These are phyloP conservation scores for Herpailurus yagouaroundi DNA, from an alignment of 2,113 vertebrate species.

Conservation along the genomic window DNA sequence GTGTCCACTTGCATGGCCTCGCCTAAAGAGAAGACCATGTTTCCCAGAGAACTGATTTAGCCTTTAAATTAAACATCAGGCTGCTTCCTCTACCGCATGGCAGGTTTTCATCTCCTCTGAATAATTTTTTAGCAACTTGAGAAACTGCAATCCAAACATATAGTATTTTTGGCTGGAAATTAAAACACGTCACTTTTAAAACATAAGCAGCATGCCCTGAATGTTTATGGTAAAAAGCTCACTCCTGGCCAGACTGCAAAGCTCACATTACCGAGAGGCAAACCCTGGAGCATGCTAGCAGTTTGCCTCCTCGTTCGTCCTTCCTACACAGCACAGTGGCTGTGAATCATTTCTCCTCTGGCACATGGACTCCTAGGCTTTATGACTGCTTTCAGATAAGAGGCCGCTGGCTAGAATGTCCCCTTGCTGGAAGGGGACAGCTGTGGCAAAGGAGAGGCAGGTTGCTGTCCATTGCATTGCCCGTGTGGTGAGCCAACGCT, in stretches of 20 bases:
- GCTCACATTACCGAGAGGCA: conserved; percentile 65
- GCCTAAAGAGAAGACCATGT: conserved; percentile 59
- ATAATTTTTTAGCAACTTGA: conserved; percentile 78
- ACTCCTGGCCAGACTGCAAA: conserved; percentile 72
- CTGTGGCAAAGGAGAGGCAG: background rate
- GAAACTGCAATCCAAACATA: conserved; percentile 77
- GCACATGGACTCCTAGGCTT: conserved; percentile 40
- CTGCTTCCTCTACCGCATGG: conserved; percentile 74
- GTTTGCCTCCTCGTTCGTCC: conserved; percentile 69
- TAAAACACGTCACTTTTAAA: conserved; percentile 77
- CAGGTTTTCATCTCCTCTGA: conserved; percentile 78
- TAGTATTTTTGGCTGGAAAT: conserved; percentile 74
- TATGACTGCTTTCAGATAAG: conserved; percentile 51
- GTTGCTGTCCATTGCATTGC: background rate
- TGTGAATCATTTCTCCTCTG: conserved; percentile 59
- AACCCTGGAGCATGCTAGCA: conserved; percentile 79
- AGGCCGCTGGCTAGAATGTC: conserved; percentile 13
- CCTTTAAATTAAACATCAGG: conserved; percentile 73
- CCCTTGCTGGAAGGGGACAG: conserved; percentile 24
- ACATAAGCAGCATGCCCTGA: conserved; percentile 74
- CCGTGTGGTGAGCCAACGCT: background rate
- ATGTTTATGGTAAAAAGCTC: conserved; percentile 74
- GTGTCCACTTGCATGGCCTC: conserved; percentile 18
- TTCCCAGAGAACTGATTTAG: conserved; percentile 69
- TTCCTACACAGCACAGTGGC: conserved; percentile 40